Evolutionary conservation across 2,113 vertebrate genomes (phyloP).

Genomic region (Osmerus eperlanus): DNA sequence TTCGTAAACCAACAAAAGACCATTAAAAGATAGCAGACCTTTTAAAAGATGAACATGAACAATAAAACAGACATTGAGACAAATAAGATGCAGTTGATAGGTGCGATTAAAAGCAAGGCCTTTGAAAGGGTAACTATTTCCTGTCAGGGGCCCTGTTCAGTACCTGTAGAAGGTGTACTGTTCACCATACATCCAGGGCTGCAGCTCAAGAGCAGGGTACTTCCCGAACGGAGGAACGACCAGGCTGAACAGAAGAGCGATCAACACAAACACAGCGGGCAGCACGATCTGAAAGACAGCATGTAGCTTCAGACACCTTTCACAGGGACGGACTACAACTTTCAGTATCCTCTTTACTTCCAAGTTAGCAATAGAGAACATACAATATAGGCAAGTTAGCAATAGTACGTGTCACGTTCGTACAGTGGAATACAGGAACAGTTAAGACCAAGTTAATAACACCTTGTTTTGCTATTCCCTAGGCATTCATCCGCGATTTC

Average conservation of each 20-base stretch:
- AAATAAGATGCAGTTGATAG: no score
- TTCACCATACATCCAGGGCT: conserved; percentile 82
- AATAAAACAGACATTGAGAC: background rate
- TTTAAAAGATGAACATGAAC: background rate
- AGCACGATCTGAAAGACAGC: conserved; percentile 76
- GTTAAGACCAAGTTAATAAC: no score
- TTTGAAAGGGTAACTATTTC: background rate
- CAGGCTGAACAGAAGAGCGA: conserved; percentile 84
- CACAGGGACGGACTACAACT: conserved; percentile 5
- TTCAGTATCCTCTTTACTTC: no score
- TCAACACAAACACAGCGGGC: conserved; percentile 84
- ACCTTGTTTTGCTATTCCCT: background rate
- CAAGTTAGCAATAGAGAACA: no score
- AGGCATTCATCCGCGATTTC: background rate
- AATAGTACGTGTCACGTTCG: no score
- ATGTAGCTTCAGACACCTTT: background rate
- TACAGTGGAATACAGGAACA: no score
- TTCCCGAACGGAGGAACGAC: conserved; percentile 78
- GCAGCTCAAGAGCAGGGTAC: conserved; percentile 78
- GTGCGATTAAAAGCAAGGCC: no score
- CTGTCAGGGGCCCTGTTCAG: background rate
- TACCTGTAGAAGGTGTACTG: conserved; percentile 91
- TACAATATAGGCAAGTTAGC: no score
- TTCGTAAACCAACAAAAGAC: background rate
- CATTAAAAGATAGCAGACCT: background rate